Percentiles rank a stretch among this genome's conserved stretches.
Conservation (phyloP, 2,888 invertebrate species). For the Cantharis rustica region DNA sequence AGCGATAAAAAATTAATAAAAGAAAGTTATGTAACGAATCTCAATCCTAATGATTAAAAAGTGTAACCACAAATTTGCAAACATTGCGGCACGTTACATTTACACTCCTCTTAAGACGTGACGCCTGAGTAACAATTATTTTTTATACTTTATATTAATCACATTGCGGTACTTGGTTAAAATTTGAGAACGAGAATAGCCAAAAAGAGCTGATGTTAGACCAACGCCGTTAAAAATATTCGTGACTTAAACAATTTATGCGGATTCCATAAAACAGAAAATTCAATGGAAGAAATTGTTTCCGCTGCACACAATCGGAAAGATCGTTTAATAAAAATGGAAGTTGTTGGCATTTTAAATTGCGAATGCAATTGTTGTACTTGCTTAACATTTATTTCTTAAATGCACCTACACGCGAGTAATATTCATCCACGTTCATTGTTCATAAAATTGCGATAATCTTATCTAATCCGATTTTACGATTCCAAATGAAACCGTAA, state of each 20-base stretch:
- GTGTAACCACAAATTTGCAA: neutral
- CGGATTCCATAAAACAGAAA: neutral
- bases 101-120: constrained; percentile 23
- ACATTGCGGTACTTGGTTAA: constrained; percentile 22
- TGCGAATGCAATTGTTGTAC: constrained; percentile 9
- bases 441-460: neutral
- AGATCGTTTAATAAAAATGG: neutral
- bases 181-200: constrained; percentile 12
- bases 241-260: neutral
- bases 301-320: neutral
- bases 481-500: neutral
- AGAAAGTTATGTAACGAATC: neutral
- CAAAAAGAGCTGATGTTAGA: neutral
- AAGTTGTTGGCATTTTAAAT: constrained; percentile 9
- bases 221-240: neutral
- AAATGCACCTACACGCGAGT: neutral
- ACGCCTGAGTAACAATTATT: constrained; percentile 20
- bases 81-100: constrained; percentile 21
- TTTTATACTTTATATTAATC: constrained; percentile 14
- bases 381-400: constrained; percentile 5
- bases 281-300: neutral
- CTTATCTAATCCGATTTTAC: neutral
- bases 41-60: neutral
- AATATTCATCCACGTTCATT: neutral
- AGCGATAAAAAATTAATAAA: neutral